Percentiles rank a stretch among this genome's conserved stretches.
These are phyloP conservation scores for Scolopax rusticola DNA, from an alignment of 2,797 vertebrate genomes.

Conservation along the genomic window DNA sequence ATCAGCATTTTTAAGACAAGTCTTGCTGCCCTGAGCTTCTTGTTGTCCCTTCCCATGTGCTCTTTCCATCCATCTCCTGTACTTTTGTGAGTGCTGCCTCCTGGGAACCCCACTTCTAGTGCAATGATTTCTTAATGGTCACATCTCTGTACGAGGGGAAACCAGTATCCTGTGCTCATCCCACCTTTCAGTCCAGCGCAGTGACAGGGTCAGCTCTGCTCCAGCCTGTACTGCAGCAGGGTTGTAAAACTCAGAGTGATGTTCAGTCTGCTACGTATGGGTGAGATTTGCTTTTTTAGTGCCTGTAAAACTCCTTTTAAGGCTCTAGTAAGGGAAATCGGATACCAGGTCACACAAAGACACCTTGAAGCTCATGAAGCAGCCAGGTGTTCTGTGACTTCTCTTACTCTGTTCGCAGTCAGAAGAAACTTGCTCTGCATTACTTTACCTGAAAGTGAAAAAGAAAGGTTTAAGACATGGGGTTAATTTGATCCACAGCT, in stretches of 20 bases:
- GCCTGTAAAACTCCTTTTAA: neutral
- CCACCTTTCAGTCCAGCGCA: neutral
- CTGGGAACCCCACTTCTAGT: neutral
- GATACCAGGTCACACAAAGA: neutral
- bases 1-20: neutral
- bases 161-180: neutral
- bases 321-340: neutral
- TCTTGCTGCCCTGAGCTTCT: neutral
- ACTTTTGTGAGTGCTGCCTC: neutral
- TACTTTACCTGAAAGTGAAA: neutral
- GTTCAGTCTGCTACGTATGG: neutral
- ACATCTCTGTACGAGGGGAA: neutral
- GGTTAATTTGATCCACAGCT: neutral
- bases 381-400: neutral
- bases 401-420: neutral
- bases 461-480: neutral
- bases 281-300: neutral
- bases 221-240: neutral
- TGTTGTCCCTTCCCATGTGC: neutral
- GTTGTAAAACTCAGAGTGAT: neutral
- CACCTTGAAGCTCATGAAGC: neutral
- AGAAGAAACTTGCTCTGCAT: neutral
- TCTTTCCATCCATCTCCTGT: neutral
- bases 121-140: neutral
- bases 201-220: neutral